A percentile compares a stretch with the other conserved stretches of the same genome.
Evolutionary conservation across 2,797 vertebrate species (phyloP).

Genomic region (Clarias fuscus): DNA sequence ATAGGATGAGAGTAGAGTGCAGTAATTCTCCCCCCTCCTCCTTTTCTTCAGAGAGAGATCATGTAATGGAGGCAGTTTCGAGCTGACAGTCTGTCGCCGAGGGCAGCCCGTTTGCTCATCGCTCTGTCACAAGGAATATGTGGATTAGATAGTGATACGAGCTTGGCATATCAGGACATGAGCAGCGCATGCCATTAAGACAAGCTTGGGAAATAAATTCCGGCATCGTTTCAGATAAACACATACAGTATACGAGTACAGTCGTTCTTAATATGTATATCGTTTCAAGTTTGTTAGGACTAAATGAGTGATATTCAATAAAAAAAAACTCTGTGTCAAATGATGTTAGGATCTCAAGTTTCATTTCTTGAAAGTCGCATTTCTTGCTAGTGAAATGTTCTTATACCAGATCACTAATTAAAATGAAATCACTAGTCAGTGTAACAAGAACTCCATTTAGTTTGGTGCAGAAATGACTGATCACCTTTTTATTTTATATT

Average conservation of each 20-base stretch:
- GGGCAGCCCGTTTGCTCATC: conserved; percentile 54
- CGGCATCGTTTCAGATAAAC: conserved; percentile 23
- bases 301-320: too few species aligned
- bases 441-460: not conserved
- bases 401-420: not conserved
- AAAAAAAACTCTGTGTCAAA: not conserved
- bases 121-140: conserved; percentile 60
- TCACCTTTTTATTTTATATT: not conserved
- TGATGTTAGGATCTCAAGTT: not conserved
- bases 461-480: not conserved
- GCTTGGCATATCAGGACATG: conserved; percentile 27
- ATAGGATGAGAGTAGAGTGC: conserved; percentile 31
- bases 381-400: not conserved
- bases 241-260: not conserved
- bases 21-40: not conserved
- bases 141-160: conserved; percentile 47
- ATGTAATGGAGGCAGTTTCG: conserved; percentile 55
- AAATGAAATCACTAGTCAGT: not conserved
- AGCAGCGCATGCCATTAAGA: conserved; percentile 36
- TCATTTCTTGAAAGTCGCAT: not conserved
- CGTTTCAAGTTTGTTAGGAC: conserved; percentile 6
- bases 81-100: conserved; percentile 57
- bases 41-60: conserved; percentile 49
- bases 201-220: conserved; percentile 46
- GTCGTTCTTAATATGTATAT: not conserved